Base-by-base conservation (phyloP, 2,888 invertebrate species). In the Brachynemurus nebulosus region DNA sequence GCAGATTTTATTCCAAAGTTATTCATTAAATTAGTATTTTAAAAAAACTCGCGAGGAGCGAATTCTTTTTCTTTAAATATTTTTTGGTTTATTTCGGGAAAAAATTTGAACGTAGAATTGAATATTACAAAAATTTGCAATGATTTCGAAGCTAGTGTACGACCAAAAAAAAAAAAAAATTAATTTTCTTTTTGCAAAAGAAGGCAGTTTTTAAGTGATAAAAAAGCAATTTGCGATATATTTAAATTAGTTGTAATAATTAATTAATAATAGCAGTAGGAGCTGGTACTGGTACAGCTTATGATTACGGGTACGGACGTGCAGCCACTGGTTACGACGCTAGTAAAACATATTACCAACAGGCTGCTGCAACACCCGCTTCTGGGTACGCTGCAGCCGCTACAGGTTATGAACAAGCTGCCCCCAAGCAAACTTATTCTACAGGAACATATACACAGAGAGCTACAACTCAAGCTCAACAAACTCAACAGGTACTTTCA, bases 311-410 rank as follows among this genome's bases (percentile, higher is more conserved):
- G 40, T 80, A 80, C 66, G 76, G 76, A 51, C 70, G 73, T 47
- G 65, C 73, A 50, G 68, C 67, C 11, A 72, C 75, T 42, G 71
- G 71, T 37, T 84, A 85, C 70, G 86, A 85, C 69, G 81, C 86
- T 11, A 80, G 82, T 56, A 85, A 88, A 66, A 80, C 85, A 2
- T 82, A 81, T 49, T 86, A 86, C 64, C 86, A 86, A 63, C 88
- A 86, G 64, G 81, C 84, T 53, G 78, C 83, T n/a, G 72, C 76
- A 37, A 76, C 79, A 33, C 74, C 77, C 40, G 67, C 72, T n/a
- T 70, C 72, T 1, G 67, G 74, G 44, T 78, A 81, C 60, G 76
- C 80, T 7, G 72, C 74, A 21, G 69, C 76, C 12, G 80, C 76
- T 42, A 70, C 72, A 30, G 65, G 74, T 51, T 74, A 76, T 62